A percentile compares a stretch with the other conserved stretches of the same genome.
Evolutionary conservation across 2,113 vertebrate species (phyloP).

Genomic region (Zosterops lateralis): DNA sequence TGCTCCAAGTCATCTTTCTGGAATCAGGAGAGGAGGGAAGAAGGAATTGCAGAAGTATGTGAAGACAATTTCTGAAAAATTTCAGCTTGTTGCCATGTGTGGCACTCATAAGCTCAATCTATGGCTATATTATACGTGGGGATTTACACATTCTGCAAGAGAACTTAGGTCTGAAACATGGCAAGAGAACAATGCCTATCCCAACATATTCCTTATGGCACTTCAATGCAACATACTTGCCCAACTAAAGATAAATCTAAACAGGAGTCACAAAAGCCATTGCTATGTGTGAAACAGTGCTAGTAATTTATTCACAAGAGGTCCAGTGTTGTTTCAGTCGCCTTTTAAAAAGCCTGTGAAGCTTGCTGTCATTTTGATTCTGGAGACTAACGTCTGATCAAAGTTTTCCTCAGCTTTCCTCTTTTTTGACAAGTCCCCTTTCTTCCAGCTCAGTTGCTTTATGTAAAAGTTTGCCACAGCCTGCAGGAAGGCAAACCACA

Average conservation of each 20-base stretch:
- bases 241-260: conserved; percentile 30
- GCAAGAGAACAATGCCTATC: not conserved
- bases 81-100: not conserved
- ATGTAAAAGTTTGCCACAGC: not conserved
- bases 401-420: conserved; percentile 23
- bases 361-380: conserved; percentile 41
- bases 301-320: conserved; percentile 12
- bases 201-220: not conserved
- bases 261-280: not conserved
- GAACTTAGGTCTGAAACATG: not conserved
- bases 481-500: not conserved
- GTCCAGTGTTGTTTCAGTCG: not conserved
- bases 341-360: conserved; percentile 35
- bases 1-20: not conserved
- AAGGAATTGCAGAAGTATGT: not conserved
- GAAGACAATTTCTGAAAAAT: not conserved
- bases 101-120: not conserved
- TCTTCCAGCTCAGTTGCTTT: conserved; percentile 8
- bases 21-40: not conserved
- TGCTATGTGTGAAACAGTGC: not conserved
- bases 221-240: conserved; percentile 4
- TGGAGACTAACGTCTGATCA: conserved; percentile 39
- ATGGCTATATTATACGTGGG: not conserved
- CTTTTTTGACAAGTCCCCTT: not conserved
- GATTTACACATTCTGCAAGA: conserved; percentile 3